Conservation (phyloP, 2,888 invertebrate genomes). For the Iselma pallidipennis region DNA sequence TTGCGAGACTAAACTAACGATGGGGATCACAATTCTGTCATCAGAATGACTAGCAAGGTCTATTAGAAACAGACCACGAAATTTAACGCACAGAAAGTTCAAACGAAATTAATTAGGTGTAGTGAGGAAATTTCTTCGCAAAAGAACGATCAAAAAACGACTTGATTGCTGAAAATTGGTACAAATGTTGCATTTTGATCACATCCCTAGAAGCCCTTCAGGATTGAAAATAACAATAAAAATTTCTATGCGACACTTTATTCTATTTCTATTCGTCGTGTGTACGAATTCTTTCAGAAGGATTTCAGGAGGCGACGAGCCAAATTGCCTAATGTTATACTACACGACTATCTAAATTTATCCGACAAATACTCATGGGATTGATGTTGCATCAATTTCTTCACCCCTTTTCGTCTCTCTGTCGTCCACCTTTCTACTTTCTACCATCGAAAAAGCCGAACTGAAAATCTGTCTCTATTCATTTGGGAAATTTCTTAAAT, state of each 20-base stretch:
- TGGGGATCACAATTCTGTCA: constrained; percentile 23
- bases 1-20: constrained; percentile 16
- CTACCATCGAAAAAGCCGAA: too few relatives aligned
- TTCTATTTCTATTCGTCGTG: not conserved
- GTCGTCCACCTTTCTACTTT: not conserved
- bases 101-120: too few relatives aligned
- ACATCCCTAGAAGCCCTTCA: too few relatives aligned
- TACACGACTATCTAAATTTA: not conserved
- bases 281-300: not conserved
- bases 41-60: constrained; percentile 10
- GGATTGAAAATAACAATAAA: too few relatives aligned
- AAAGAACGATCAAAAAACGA: too few relatives aligned
- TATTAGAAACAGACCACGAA: not conserved
- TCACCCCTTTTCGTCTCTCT: not conserved
- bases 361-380: not conserved
- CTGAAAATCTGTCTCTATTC: not conserved
- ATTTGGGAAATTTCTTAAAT: not conserved
- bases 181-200: too few relatives aligned
- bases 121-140: too few relatives aligned
- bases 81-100: too few relatives aligned
- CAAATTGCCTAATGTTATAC: not conserved
- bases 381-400: not conserved
- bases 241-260: too few relatives aligned
- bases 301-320: not conserved
- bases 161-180: too few relatives aligned